phyloP scores from a whole-genome alignment of 2,113 vertebrate species.

The Apistogramma diplotaenia region DNA sequence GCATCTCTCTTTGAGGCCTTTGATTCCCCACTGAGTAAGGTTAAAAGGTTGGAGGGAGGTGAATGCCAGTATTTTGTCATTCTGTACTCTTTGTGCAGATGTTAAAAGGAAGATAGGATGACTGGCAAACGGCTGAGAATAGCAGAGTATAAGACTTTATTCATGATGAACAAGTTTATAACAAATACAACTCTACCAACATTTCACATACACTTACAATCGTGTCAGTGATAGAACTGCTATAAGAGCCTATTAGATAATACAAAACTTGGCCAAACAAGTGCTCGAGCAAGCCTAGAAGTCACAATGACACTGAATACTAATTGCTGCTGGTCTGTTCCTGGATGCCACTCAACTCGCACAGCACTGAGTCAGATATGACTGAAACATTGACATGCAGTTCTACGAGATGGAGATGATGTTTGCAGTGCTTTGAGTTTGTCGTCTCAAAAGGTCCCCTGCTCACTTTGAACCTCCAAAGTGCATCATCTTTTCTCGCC shows the following conservation, averaged over 20 bases:
- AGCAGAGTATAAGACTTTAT: conserved; percentile 67
- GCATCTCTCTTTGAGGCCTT: conserved; percentile 48
- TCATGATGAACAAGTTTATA: conserved; percentile 52
- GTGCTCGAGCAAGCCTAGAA: conserved; percentile 38
- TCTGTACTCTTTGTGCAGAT: not conserved
- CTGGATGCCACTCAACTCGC: conserved; percentile 32
- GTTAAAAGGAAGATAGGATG: conserved; percentile 13
- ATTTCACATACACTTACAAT: conserved; percentile 43
- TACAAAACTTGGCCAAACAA: conserved; percentile 52
- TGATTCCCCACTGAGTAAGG: conserved; percentile 23
- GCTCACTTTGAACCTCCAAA: not conserved
- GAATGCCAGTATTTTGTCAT: not conserved
- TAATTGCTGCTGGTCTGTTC: conserved; percentile 20
- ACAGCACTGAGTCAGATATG: conserved; percentile 40
- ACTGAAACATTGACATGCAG: conserved; percentile 47
- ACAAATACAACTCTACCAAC: conserved; percentile 53
- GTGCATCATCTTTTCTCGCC: not conserved
- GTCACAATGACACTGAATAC: conserved; percentile 54
- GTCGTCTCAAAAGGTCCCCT: not conserved
- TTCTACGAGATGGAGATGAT: conserved; percentile 1
- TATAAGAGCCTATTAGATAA: conserved; percentile 22
- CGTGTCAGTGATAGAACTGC: conserved; percentile 44
- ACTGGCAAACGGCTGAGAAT: conserved; percentile 37
- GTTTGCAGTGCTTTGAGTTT: not conserved
- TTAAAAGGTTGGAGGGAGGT: conserved; percentile 4